Base-by-base conservation (phyloP, 2,888 invertebrate genomes). In the Cetonia aurata region DNA sequence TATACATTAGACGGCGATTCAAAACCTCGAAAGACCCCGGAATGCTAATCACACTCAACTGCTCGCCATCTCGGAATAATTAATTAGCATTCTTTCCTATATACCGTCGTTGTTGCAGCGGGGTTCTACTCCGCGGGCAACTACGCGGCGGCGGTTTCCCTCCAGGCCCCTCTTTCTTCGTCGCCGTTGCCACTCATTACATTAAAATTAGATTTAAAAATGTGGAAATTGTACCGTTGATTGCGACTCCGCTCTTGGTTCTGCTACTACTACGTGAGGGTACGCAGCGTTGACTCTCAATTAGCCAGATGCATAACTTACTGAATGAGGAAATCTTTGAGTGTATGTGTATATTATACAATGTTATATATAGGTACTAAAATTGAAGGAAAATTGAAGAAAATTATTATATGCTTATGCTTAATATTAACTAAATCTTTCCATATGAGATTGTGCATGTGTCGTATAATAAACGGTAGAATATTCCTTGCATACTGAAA, bases 41-140 rank as follows among this genome's bases (percentile, higher is more conserved):
- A 81, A 83, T 87, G 87, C 87, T 87, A 87, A 87, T 87, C 87
- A 87, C 86, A 86, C 86, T 79, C 81, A 77, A 84, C 79, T 76
- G 83, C 86, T 85, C 84, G 85, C 85, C 86, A 86, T 86, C 82
- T 82, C 80, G 79, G 87, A 87, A 87, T 87, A 88, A 88, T 87
- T 87, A 88, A 88, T 87, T 86, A 86, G 86, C 86, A 86, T 87
- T 87, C 87, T 87, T 87, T 86, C 81, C 85, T 83, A 82, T 83
- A 83, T 82, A 83, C 82, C 83, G 83, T 19, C 17, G 57, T 19
- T 19, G 57, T 37, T 37, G 37, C 33, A 19, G 57, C 83, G 83
- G 82, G 83, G 50, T 4, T 4, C 25, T 25, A 50, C 62, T 15
- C 12, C 52, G 52, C 25, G 52, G 52, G 62, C 17, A 50, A 33